phyloP scores from a whole-genome alignment of 2,797 vertebrate genomes.

The Peromyscus melanophrys region DNA sequence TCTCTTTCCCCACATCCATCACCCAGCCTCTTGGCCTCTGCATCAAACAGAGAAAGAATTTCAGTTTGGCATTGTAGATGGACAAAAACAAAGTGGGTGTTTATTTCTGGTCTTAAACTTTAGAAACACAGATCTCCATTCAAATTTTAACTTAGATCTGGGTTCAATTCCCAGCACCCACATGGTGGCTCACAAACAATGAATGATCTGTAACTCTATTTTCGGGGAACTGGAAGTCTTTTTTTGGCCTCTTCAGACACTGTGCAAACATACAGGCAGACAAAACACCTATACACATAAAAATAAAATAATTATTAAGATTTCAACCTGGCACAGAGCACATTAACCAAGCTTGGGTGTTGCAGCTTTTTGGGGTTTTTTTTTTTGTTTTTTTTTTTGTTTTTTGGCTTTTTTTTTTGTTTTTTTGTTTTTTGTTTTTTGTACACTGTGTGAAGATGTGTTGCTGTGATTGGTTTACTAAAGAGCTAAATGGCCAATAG shows the following conservation, averaged over 20 bases:
- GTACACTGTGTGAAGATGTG: background rate
- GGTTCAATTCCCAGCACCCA: background rate
- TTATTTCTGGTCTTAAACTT: background rate
- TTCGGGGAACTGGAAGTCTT: background rate
- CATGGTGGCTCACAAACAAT: background rate
- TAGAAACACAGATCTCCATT: background rate
- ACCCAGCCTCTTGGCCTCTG: background rate
- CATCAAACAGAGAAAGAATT: background rate
- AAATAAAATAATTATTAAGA: background rate
- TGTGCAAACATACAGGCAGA: background rate
- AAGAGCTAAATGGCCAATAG: background rate
- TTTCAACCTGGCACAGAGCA: background rate
- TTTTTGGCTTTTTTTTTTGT: no score
- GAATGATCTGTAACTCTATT: background rate
- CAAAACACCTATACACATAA: background rate
- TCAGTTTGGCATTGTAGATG: background rate
- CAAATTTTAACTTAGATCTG: conserved; percentile 6
- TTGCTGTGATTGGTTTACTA: background rate
- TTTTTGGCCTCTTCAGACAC: no score
- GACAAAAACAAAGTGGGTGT: background rate
- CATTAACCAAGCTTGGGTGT: background rate
- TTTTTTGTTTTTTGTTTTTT: background rate
- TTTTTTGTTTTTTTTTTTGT: no score
- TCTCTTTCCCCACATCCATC: no score
- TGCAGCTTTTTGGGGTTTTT: no score